Percentiles rank a stretch among this genome's conserved stretches.
phyloP scores from a whole-genome alignment of 2,888 invertebrate genomes.

The Ophion ventricosus region DNA sequence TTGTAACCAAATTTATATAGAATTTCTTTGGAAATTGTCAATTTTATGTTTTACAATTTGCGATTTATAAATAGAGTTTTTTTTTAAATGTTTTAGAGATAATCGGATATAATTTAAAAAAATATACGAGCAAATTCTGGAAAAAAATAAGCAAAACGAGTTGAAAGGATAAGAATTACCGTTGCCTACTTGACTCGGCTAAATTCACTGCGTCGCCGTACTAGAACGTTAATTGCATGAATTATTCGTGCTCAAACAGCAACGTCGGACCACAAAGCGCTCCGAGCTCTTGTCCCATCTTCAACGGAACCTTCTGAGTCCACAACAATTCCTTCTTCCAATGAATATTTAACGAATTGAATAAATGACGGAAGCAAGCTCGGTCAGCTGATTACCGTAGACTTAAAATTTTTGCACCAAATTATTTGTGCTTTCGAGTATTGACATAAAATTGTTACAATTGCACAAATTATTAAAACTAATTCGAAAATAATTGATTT shows the following conservation, averaged over 20 bases:
- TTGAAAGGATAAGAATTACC: no score
- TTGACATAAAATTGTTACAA: background rate
- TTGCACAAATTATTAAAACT: background rate
- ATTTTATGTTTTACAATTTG: no score
- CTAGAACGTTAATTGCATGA: conserved; percentile 48
- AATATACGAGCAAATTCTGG: no score
- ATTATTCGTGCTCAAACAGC: conserved; percentile 52
- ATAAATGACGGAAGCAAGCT: conserved; percentile 24
- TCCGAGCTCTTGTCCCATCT: background rate
- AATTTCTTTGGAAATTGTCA: no score
- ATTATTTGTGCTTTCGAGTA: background rate
- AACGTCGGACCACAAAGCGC: conserved; percentile 11
- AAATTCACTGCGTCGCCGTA: no score
- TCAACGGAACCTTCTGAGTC: conserved; percentile 13
- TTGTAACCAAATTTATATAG: no score
- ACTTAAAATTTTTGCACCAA: background rate
- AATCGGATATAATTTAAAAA: no score
- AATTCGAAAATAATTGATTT: background rate
- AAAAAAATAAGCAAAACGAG: no score
- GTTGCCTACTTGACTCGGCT: no score
- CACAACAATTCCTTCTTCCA: background rate
- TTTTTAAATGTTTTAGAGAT: no score
- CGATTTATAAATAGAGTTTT: no score
- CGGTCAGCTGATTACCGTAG: background rate
- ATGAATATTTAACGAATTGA: conserved; percentile 39